phyloP scores from a whole-genome alignment of 2,113 vertebrate species.

The Bufo bufo region DNA sequence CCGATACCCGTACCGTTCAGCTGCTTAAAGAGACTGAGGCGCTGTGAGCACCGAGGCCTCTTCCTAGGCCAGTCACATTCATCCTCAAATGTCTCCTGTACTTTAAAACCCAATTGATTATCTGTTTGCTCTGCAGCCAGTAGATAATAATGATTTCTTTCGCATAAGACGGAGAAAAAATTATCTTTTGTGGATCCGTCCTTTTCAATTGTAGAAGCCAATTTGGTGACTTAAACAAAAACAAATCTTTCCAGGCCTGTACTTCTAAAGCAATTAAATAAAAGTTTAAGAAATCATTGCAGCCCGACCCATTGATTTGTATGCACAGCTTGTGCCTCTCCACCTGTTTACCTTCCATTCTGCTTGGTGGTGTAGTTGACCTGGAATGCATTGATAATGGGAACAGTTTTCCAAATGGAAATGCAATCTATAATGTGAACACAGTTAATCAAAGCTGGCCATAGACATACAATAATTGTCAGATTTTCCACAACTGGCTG shows the following conservation, averaged over 20 bases:
- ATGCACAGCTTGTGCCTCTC: background rate
- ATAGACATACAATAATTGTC: too few relatives aligned
- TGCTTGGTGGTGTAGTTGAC: background rate
- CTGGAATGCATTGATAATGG: background rate
- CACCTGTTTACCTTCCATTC: background rate
- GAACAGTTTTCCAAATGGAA: background rate
- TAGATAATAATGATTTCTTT: slow-evolving; percentile 47
- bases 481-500: too few relatives aligned
- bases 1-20: too few relatives aligned
- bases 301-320: background rate
- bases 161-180: background rate
- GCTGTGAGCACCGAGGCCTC: too few relatives aligned
- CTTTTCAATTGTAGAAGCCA: slow-evolving; percentile 27
- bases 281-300: slow-evolving; percentile 3
- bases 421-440: background rate
- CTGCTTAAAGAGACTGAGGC: too few relatives aligned
- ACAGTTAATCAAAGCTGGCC: background rate
- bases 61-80: too few relatives aligned
- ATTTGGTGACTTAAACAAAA: slow-evolving; percentile 37
- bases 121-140: slow-evolving; percentile 29
- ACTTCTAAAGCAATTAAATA: slow-evolving; percentile 21
- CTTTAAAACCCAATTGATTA: slow-evolving; percentile 38
- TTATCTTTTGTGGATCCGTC: slow-evolving; percentile 23
- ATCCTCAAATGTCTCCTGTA: background rate
- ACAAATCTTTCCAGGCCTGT: slow-evolving; percentile 12